These are phyloP conservation scores for Scytalopus superciliaris DNA, from an alignment of 2,113 vertebrate genomes.

Conservation along the genomic window DNA sequence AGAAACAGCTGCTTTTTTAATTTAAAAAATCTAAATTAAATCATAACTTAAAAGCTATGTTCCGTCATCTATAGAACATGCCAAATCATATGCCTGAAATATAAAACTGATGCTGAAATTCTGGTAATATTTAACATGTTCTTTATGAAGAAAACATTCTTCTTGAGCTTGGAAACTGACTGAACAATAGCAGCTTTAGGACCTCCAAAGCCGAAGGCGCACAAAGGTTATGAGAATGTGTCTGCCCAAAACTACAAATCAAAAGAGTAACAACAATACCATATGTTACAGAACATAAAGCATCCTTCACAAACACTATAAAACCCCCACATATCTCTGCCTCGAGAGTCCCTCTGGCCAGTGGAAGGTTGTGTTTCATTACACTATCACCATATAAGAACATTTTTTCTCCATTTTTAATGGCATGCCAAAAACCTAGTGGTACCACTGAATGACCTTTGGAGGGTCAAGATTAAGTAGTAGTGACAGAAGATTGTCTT, in stretches of 20 bases:
- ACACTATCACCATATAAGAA: slow-evolving; percentile 52
- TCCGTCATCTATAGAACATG: slow-evolving; percentile 46
- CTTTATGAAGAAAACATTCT: slow-evolving; percentile 69
- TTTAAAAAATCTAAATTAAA: slow-evolving; percentile 69
- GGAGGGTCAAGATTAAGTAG: slow-evolving; percentile 36
- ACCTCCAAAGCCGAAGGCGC: slow-evolving; percentile 78
- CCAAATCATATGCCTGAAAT: slow-evolving; percentile 68
- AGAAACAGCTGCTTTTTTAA: slow-evolving; percentile 61
- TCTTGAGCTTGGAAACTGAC: slow-evolving; percentile 47
- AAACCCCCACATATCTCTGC: slow-evolving; percentile 65
- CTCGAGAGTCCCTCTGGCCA: slow-evolving; percentile 52
- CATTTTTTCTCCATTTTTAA: slow-evolving; percentile 40
- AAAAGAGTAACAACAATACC: slow-evolving; percentile 80
- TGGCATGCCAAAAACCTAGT: not conserved
- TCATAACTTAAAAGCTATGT: slow-evolving; percentile 62
- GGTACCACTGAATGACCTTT: slow-evolving; percentile 20
- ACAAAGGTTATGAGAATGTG: slow-evolving; percentile 84
- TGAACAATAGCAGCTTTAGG: slow-evolving; percentile 67
- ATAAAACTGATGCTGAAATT: slow-evolving; percentile 70
- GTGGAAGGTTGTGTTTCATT: slow-evolving; percentile 54
- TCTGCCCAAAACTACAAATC: slow-evolving; percentile 82
- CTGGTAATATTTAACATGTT: slow-evolving; percentile 65
- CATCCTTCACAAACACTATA: slow-evolving; percentile 64
- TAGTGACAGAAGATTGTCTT: slow-evolving; percentile 49
- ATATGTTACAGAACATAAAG: slow-evolving; percentile 79